phyloP scores from a whole-genome alignment of 2,888 invertebrate species.

The Aquatica leii region DNA sequence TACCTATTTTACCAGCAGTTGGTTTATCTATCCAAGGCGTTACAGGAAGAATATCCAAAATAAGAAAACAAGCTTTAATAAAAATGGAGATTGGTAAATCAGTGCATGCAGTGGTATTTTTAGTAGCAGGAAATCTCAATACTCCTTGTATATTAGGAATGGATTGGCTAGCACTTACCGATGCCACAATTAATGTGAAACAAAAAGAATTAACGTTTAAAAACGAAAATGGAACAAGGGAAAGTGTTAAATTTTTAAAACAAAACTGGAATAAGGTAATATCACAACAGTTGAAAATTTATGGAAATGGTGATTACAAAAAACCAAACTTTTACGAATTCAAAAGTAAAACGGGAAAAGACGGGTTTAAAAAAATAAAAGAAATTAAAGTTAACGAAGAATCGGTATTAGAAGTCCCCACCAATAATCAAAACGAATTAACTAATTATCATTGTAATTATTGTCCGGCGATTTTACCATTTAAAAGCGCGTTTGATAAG shows the following conservation, averaged over 20 bases:
- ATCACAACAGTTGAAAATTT: neutral
- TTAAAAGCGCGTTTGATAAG: neutral
- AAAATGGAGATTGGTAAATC: neutral
- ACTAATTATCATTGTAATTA: neutral
- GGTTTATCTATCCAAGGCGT: constrained; percentile 5
- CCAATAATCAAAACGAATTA: too few relatives aligned
- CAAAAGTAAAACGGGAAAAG: too few relatives aligned
- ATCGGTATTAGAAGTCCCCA: too few relatives aligned
- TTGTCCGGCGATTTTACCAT: neutral
- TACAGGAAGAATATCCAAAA: neutral
- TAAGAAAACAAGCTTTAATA: neutral
- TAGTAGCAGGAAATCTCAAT: neutral
- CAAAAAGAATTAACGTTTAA: too few relatives aligned
- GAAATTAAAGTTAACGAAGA: too few relatives aligned
- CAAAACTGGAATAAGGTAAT: neutral
- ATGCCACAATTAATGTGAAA: neutral
- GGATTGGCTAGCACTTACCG: neutral
- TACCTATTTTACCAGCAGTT: neutral
- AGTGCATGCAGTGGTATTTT: neutral
- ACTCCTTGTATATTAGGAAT: neutral
- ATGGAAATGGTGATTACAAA: too few relatives aligned
- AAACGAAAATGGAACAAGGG: too few relatives aligned
- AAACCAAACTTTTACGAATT: too few relatives aligned
- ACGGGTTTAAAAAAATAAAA: too few relatives aligned
- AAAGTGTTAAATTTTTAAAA: neutral